Percentiles rank a stretch among this genome's conserved stretches.
These are phyloP conservation scores for Polydrusus tereticollis DNA, from an alignment of 2,888 invertebrate species.

Conservation along the genomic window DNA sequence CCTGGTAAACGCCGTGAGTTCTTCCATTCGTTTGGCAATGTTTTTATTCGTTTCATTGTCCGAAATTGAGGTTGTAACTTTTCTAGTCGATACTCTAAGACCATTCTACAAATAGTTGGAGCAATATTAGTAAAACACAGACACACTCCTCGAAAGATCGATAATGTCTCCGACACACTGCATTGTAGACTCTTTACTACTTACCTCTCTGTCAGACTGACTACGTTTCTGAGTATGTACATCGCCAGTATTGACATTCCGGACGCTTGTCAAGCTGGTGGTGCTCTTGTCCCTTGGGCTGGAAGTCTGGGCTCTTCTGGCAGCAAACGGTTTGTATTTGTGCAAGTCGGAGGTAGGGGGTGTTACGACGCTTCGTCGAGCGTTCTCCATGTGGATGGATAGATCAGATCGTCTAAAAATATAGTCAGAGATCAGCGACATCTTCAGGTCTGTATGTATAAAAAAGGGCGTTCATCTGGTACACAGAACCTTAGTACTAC, in stretches of 20 bases:
- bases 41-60: constrained; percentile 56
- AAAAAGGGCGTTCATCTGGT: no score
- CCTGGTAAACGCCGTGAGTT: constrained; percentile 75
- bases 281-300: constrained; percentile 53
- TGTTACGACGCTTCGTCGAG: constrained; percentile 60
- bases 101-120: not conserved
- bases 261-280: constrained; percentile 39
- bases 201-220: constrained; percentile 34
- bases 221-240: constrained; percentile 10
- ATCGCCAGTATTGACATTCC: not conserved
- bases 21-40: constrained; percentile 73
- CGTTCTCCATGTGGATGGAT: constrained; percentile 66
- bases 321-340: constrained; percentile 54
- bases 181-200: not conserved
- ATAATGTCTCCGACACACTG: no score
- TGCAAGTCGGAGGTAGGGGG: constrained; percentile 59
- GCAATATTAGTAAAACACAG: not conserved
- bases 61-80: constrained; percentile 34
- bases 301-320: constrained; percentile 49
- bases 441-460: no score
- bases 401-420: constrained; percentile 58
- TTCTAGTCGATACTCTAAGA: not conserved
- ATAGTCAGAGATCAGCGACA: no score
- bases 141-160: no score
- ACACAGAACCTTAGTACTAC: no score